A percentile compares a stretch with the other conserved stretches of the same genome.
These are phyloP conservation scores for Cricetomys ansorgei DNA, from an alignment of 2,113 vertebrate genomes.

Conservation along the genomic window DNA sequence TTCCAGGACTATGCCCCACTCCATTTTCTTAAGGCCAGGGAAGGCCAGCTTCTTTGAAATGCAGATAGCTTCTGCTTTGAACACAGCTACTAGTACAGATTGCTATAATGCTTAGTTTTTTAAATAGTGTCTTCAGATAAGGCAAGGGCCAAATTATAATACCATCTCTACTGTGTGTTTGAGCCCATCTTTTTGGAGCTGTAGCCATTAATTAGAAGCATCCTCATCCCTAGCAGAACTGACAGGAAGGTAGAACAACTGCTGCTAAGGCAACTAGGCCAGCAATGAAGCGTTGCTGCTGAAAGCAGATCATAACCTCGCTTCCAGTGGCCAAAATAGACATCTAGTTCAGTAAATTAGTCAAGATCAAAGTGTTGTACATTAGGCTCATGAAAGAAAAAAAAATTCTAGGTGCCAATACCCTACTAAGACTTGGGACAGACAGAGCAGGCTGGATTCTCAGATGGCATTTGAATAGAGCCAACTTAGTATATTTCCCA, in stretches of 20 bases:
- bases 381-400: not conserved
- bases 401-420: not conserved
- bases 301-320: not conserved
- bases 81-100: not conserved
- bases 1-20: not conserved
- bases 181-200: not conserved
- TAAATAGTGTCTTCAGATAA: not conserved
- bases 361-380: not conserved
- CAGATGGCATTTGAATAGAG: not conserved
- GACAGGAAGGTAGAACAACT: not conserved
- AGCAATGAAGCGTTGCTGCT: not conserved
- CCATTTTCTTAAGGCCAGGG: constrained; percentile 23
- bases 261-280: not conserved
- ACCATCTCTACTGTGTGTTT: not conserved
- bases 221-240: not conserved
- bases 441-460: not conserved
- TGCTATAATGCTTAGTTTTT: not conserved
- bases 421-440: not conserved
- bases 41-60: constrained; percentile 16
- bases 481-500: not conserved
- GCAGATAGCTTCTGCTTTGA: not conserved
- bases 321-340: not conserved
- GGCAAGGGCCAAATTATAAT: not conserved
- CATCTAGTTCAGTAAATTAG: not conserved
- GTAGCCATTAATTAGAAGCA: not conserved